Evolutionary conservation across 2,888 invertebrate species (phyloP).

Genomic region (Noctuana brunneofusca): DNA sequence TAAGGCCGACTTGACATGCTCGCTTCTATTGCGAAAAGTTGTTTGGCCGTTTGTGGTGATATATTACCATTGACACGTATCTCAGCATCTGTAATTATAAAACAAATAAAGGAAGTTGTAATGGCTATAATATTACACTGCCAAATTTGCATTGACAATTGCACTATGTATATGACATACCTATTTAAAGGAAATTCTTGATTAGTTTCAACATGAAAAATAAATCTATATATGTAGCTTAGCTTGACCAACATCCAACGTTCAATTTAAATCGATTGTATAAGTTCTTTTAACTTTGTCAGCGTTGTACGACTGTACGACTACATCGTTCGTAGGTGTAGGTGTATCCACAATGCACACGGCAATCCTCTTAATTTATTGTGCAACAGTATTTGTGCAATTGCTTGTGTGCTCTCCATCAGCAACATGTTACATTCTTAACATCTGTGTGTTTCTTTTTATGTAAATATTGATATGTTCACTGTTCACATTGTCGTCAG

Average conservation of each 20-base stretch:
- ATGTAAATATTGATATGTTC: conserved; percentile 24
- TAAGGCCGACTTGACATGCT: conserved; percentile 43
- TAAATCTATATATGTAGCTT: too few relatives aligned
- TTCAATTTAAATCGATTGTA: conserved; percentile 54
- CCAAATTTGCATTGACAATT: too few relatives aligned
- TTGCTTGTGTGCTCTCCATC: conserved; percentile 40
- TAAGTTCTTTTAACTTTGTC: conserved; percentile 65
- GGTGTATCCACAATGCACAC: conserved; percentile 37
- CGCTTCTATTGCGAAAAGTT: conserved; percentile 48
- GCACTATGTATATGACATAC: too few relatives aligned
- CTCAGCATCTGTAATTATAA: too few relatives aligned
- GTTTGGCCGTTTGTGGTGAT: conserved; percentile 41
- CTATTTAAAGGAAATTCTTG: too few relatives aligned
- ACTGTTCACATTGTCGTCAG: conserved; percentile 30
- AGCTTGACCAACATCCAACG: conserved; percentile 40
- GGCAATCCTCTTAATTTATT: conserved; percentile 55
- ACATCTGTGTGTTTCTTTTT: conserved; percentile 33
- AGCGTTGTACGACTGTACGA: conserved; percentile 45
- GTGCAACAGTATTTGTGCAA: conserved; percentile 61
- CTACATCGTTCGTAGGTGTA: conserved; percentile 49
- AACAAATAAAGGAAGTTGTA: too few relatives aligned
- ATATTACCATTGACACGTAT: conserved; percentile 36
- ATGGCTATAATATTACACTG: too few relatives aligned
- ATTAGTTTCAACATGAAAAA: too few relatives aligned
- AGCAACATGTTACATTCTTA: conserved; percentile 16